phyloP scores from a whole-genome alignment of 2,113 vertebrate genomes.

The Platysternon megacephalum region DNA sequence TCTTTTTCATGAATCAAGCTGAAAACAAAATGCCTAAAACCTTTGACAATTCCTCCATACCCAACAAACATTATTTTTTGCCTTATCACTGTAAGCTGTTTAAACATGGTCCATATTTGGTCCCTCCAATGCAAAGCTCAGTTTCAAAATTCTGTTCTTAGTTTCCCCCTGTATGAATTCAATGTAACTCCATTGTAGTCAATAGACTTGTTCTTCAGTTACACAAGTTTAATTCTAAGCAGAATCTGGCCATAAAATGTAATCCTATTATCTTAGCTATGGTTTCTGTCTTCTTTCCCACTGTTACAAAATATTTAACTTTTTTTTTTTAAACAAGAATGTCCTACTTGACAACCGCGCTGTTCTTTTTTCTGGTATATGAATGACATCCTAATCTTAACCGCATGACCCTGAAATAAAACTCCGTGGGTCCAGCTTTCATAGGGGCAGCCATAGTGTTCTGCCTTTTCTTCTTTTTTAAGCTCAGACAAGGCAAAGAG shows the following conservation, averaged over 20 bases:
- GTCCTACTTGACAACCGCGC: not conserved
- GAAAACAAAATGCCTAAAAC: not conserved
- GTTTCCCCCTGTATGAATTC: not conserved
- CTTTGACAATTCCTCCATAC: not conserved
- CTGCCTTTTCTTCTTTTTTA: not conserved
- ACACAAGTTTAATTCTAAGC: not conserved
- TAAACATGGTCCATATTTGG: not conserved
- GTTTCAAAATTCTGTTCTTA: not conserved
- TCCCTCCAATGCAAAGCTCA: not conserved
- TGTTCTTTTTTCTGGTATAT: not conserved
- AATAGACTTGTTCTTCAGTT: not conserved
- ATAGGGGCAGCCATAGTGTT: not conserved
- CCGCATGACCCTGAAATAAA: not conserved
- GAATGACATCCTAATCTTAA: not conserved
- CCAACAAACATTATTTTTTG: not conserved
- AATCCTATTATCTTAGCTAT: not conserved
- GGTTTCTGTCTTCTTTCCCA: rapidly evolving
- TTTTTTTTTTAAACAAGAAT: not conserved
- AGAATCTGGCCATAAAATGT: not conserved
- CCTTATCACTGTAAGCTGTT: not conserved
- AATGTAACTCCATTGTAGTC: not conserved
- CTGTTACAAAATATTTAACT: not conserved
- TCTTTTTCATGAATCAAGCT: not conserved
- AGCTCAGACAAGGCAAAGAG: not conserved
- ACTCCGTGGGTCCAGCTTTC: not conserved